Evolutionary conservation across 1,140 invertebrate species (phyloP), one percentile per base, ranked within the genome.

Genomic region (Tetragonula clypearis): DNA sequence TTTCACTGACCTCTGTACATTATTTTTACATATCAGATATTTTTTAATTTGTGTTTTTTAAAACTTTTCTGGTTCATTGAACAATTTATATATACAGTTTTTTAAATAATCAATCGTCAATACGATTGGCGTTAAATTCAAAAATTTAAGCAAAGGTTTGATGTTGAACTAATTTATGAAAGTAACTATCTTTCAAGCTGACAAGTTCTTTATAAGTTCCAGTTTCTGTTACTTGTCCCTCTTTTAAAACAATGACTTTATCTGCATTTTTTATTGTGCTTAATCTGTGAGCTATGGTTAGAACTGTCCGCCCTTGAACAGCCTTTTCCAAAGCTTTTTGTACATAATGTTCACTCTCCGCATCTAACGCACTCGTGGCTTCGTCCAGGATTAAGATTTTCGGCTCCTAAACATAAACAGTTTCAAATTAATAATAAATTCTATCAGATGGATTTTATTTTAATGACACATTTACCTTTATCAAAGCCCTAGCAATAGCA

Each of bases 191-290:
- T n/a, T 95, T 88, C 14, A 94, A 92, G 23, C 91, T 88, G 82
- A 97, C 95, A 19, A 99, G 95, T 56, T 97, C 95, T 23, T 95
- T 92, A 92, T 99, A 99, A 2, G 96, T 96, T 41, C 99, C 99
- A 80, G 96, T 95, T 94, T 99, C 99, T 0, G 96, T 96, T 2
- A 99, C 96, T 65, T 93, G 91, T 0, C 99, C 99, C 69, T 97
- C 95, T 49, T 98, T 96, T 62, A 99, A 93, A 1, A 99, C 99
- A 0, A 98, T 97, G 74, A 99, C 99, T 90, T 96, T 95, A 94
- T 99, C 96, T 0, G 98, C 98, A 92, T 98, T 97, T 90, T 98
- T 97, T 85, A 99, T 98, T 0, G 98, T 99, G 88, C 98, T 99
- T 15, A 99, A 95, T 79, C 99, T 95, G 92, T 99, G 98, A 19